Evolutionary conservation across 2,888 invertebrate species (phyloP).

Genomic region (Exocentrus adspersus): DNA sequence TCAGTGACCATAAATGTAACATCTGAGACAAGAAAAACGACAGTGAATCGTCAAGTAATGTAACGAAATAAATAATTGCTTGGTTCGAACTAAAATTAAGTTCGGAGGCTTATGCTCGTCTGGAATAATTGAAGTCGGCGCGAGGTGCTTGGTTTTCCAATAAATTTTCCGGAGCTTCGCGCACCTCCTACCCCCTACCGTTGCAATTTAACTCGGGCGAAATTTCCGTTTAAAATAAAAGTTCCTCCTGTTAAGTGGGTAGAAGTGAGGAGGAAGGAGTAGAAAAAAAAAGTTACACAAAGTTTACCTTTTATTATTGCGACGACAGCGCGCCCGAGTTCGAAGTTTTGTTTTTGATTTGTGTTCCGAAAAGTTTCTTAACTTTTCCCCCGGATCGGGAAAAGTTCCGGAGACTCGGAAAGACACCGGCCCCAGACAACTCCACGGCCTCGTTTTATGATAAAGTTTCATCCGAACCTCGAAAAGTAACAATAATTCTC

Average conservation of each 20-base stretch:
- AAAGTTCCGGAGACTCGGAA: too few relatives aligned
- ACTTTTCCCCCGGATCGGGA: slow-evolving; percentile 20
- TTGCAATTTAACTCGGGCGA: neutral
- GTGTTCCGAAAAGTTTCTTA: slow-evolving; percentile 28
- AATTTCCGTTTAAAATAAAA: slow-evolving; percentile 17
- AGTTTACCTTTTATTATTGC: slow-evolving; percentile 30
- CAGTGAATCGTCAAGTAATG: too few relatives aligned
- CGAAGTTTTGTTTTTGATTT: slow-evolving; percentile 32
- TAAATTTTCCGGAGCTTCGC: neutral
- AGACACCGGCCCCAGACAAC: too few relatives aligned
- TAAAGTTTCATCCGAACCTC: slow-evolving; percentile 44
- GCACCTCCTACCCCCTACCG: neutral
- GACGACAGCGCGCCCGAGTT: slow-evolving; percentile 28
- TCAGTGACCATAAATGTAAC: too few relatives aligned
- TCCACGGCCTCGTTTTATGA: too few relatives aligned
- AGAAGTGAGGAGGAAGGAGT: slow-evolving; percentile 14
- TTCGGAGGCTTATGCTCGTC: too few relatives aligned
- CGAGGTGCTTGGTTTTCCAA: neutral
- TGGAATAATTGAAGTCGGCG: too few relatives aligned
- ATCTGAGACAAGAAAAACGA: too few relatives aligned
- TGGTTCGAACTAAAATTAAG: too few relatives aligned
- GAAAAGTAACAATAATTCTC: slow-evolving; percentile 49
- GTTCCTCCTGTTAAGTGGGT: slow-evolving; percentile 15
- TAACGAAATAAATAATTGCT: too few relatives aligned
- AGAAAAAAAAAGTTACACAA: slow-evolving; percentile 17